Evolutionary conservation across 2,888 invertebrate species (phyloP).

Genomic region (Micoletzkya japonica): DNA sequence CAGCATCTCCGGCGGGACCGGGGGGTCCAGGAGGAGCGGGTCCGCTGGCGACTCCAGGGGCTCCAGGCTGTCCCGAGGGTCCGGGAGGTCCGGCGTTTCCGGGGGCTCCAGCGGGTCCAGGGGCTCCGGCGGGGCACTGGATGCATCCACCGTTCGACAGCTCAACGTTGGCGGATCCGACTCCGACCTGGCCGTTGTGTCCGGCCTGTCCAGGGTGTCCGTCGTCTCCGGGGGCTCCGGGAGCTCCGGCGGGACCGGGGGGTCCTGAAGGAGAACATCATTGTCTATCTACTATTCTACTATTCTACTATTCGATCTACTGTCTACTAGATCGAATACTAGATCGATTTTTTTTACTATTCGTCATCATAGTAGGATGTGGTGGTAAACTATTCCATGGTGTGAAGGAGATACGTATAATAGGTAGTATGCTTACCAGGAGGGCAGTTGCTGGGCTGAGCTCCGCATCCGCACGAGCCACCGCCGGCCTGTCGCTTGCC

Average conservation of each 20-base stretch:
- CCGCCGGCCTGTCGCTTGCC: neutral
- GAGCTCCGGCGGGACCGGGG: constrained; percentile 28
- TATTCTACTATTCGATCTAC: no score
- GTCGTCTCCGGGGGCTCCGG: constrained; percentile 25
- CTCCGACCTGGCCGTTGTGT: neutral
- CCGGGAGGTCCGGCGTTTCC: constrained; percentile 18
- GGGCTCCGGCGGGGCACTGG: constrained; percentile 27
- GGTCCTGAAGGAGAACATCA: constrained; percentile 6
- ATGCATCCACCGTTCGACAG: constrained; percentile 26
- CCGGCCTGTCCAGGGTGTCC: constrained; percentile 26
- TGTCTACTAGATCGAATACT: no score
- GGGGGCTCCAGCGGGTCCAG: constrained; percentile 18
- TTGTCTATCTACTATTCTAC: neutral
- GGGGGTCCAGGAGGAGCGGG: constrained; percentile 39
- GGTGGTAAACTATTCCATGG: no score
- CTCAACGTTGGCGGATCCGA: neutral
- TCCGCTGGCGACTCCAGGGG: constrained; percentile 26
- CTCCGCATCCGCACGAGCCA: constrained; percentile 23
- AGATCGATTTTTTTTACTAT: no score
- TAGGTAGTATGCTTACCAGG: neutral
- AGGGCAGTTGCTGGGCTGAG: constrained; percentile 29
- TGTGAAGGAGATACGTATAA: no score
- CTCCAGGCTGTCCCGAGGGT: neutral
- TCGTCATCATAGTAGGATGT: no score
- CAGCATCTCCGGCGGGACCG: constrained; percentile 30